phyloP scores from a whole-genome alignment of 1,140 invertebrate species.

The Monochamus saltuarius region DNA sequence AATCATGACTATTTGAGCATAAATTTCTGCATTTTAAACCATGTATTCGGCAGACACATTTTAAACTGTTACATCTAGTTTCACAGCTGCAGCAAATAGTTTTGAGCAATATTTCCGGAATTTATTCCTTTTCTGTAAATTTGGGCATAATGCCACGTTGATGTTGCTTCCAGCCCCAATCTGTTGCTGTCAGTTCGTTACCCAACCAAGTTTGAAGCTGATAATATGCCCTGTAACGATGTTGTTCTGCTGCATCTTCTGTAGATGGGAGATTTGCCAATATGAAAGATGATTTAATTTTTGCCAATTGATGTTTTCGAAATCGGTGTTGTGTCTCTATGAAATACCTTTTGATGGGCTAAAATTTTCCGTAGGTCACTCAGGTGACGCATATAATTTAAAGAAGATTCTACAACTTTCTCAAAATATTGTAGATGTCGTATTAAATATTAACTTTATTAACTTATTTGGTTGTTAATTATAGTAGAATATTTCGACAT shows the following conservation, averaged over 20 bases:
- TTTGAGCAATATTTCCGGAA: conserved; percentile 13
- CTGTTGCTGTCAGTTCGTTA: conserved; percentile 16
- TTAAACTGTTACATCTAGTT: conserved; percentile 12
- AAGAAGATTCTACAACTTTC: too few relatives aligned
- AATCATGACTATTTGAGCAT: conserved; percentile 8
- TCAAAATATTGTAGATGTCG: too few relatives aligned
- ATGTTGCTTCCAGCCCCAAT: conserved; percentile 13
- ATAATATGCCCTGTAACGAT: conserved; percentile 23
- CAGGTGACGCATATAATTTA: too few relatives aligned
- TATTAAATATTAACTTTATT: too few relatives aligned
- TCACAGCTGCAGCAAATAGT: conserved; percentile 17
- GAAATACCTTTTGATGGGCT: too few relatives aligned
- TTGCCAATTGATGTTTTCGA: too few relatives aligned
- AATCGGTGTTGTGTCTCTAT: too few relatives aligned
- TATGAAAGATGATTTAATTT: conserved; percentile 11
- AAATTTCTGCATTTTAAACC: conserved; percentile 7
- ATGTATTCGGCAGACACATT: conserved; percentile 9
- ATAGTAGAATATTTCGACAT: too few relatives aligned
- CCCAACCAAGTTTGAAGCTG: conserved; percentile 17
- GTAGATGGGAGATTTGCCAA: conserved; percentile 15
- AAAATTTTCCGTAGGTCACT: too few relatives aligned
- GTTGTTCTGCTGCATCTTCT: conserved; percentile 21
- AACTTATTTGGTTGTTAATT: too few relatives aligned
- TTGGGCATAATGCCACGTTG: conserved; percentile 22
- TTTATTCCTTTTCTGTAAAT: conserved; percentile 14